Base-by-base conservation (phyloP, 2,113 vertebrate species). In the Emberiza fucata region DNA sequence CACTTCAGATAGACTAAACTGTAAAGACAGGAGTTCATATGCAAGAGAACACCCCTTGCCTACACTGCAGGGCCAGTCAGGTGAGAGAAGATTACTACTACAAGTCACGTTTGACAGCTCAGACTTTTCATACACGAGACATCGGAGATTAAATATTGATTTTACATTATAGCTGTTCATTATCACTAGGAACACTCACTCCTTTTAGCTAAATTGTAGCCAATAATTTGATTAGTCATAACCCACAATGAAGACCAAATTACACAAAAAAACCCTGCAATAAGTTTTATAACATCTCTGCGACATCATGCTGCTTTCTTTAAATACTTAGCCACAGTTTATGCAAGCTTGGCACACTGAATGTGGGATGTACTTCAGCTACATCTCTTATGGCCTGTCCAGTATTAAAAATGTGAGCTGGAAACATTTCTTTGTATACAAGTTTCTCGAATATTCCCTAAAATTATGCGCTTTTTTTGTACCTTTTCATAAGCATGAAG, bases 131-230 rank as follows among this genome's bases (percentile, higher is more conserved):
- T 45, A 88, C 50, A 73, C 6, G 54, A 92, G 69, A 50, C 61
- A 87, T 14, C 0, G 0, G 56, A 92, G 80, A 96, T 94, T 94
- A 97, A 95, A 96, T 96, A 97, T 92, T 97, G 92, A 92, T 96
- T 96, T 96, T 94, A 86, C 39, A 69, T 86, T 95, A 86, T 14
- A 83, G 76, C 33, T 68, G 90, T 90, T 94, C 79, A 88, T 95
- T 94, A 95, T 63, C 44, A 83, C 68, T 57, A 78, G 47, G 57
- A 68, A 78, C 47, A 79, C 40, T 88, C 90, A 45, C 60, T 92
- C 39, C 61, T 94, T 64, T 84, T 64, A 81, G 76, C 45, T 79
- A 83, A 85, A 80, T 44, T 86, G 64, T 56, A 37, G 63, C 60
- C 2, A 12, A 81, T 95, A 94, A 95, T 94, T 94, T 90, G 45